Base-by-base conservation (phyloP, 2,888 invertebrate species). In the Carterocephalus palaemon region DNA sequence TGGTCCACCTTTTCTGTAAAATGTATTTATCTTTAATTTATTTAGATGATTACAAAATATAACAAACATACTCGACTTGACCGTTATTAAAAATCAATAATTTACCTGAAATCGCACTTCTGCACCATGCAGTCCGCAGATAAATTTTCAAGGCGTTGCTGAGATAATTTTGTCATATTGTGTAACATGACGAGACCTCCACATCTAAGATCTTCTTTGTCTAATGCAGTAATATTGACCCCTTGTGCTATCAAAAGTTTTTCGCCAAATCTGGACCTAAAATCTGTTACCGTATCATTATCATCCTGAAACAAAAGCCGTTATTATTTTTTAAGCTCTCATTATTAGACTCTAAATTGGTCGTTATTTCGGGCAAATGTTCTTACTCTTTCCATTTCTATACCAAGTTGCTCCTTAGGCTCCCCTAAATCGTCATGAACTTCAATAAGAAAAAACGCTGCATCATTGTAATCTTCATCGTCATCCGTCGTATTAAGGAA, bases 341-440 rank as follows among this genome's bases (percentile, higher is more conserved):
- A 6, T 15, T 13, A 6, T 6, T 6, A 28, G 19, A 6, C 4
- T 19, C 13, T 28, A 28, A 13, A 3, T 6, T 29, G 7, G 15
- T 4, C 19, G 19, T 19, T 19, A 6, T 4, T 19, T 4, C 6
- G 19, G 4, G 4, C 6, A 6, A 19, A 3, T 29, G 8, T 23
- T 47, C 75, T 69, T 57, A 88, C 88, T 63, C 90, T 85, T 70
- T 92, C 92, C 75, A 93, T 88, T 83, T 93, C 93, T 52, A 93
- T 92, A 36, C 93, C 93, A 47, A 93, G 82, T 61, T 92, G 92
- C 74, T 93, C 93, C 36, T 90, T 90, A 4, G 93, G 92, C 59
- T 92, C 92, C 32, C 91, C 92, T 51, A 93, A 82, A 69, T 92
- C 92, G 13, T 91, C 91, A 67, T 93, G 93, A 82, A 93, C 92